Conservation (phyloP, 2,113 vertebrate species). For the Gadus macrocephalus region DNA sequence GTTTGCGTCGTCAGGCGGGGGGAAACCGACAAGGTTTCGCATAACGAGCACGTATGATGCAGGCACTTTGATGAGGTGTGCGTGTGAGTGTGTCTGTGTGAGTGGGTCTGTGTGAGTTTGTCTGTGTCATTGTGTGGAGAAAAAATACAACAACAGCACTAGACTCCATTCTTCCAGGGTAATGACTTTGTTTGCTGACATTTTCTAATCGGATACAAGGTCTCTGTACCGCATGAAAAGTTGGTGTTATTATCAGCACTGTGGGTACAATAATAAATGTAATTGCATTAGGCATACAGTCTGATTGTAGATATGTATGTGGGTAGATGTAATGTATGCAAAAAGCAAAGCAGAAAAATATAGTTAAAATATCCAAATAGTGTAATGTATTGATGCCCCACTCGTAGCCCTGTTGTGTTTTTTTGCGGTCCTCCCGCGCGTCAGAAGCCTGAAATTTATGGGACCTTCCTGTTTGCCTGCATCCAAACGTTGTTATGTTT, state of each 20-base stretch:
- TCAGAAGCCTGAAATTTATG: slow-evolving; percentile 8
- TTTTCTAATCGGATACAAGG: too few species aligned
- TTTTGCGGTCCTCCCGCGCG: not conserved
- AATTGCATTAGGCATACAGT: too few species aligned
- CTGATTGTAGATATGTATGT: too few species aligned
- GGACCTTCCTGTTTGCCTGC: slow-evolving; percentile 7
- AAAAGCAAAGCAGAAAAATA: too few species aligned
- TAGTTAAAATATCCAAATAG: too few species aligned
- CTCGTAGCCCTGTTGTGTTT: not conserved
- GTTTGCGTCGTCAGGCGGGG: slow-evolving; percentile 12
- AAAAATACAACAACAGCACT: too few species aligned
- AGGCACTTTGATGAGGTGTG: slow-evolving; percentile 23
- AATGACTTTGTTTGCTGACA: too few species aligned
- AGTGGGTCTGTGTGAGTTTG: slow-evolving; percentile 18
- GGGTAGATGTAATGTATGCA: too few species aligned
- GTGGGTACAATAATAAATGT: too few species aligned
- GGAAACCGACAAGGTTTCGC: slow-evolving; percentile 7
- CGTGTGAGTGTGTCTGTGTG: slow-evolving; percentile 13
- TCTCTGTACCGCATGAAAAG: too few species aligned
- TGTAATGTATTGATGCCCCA: not conserved
- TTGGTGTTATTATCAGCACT: too few species aligned
- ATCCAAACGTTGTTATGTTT: slow-evolving; percentile 32
- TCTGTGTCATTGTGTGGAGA: not conserved
- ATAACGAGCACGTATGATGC: slow-evolving; percentile 38
- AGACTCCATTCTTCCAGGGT: too few species aligned